These are phyloP conservation scores for Tamias sibiricus DNA, from an alignment of 2,113 vertebrate species.

Conservation along the genomic window DNA sequence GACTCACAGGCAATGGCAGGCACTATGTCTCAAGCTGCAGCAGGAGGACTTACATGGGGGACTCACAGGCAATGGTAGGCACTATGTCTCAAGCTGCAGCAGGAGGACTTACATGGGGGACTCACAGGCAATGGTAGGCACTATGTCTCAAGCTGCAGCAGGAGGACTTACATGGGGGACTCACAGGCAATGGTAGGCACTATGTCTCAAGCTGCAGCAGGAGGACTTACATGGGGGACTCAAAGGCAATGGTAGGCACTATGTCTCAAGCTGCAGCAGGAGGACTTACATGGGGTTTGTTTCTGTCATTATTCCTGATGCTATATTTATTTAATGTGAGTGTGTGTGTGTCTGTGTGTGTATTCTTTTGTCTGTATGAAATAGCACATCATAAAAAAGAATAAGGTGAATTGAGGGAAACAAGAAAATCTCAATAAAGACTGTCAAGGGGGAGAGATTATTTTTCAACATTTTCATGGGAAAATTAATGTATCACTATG, in stretches of 20 bases:
- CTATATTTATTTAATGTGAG: not conserved
- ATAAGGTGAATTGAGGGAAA: not conserved
- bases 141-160: not conserved
- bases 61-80: fast-evolving
- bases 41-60: fast-evolving
- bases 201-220: not conserved
- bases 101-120: no score
- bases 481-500: not conserved
- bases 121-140: fast-evolving
- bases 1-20: fast-evolving
- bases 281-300: fast-evolving
- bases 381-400: not conserved
- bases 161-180: fast-evolving
- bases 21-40: not conserved
- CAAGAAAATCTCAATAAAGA: not conserved
- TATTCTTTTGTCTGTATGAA: not conserved
- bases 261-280: fast-evolving
- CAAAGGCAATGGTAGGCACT: fast-evolving
- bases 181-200: fast-evolving
- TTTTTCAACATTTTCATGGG: not conserved
- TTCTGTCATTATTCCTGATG: not conserved
- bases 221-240: no score
- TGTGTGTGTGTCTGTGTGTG: not conserved
- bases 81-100: not conserved
- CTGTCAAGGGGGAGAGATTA: not conserved